Base-by-base conservation (phyloP, 92 coral and sea anemone species). In the Paragorgia papillata region DNA sequence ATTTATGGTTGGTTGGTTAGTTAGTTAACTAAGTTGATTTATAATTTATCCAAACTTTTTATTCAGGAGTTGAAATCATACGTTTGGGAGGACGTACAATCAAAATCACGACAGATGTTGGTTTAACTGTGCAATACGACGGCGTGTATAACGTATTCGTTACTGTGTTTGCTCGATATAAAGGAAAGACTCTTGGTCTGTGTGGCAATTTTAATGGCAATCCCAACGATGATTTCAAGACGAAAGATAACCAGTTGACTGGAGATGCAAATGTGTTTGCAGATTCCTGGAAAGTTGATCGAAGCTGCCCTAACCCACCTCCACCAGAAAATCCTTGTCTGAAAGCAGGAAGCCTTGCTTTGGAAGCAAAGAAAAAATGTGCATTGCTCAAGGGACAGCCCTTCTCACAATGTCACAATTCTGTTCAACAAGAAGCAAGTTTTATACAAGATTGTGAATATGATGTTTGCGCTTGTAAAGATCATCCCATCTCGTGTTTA, bases 371-470 rank as follows among this genome's bases (percentile, higher is more conserved):
- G 58, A 34, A 34, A 43, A 71, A 71, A 71, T 71, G 64, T 33
- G 19, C 63, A 9, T 0, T 71, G 25, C n/a, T 71, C 43, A 71
- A 58, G 41, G 5, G 5, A 27, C 64, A 30, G 3, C 78, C 78
- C 10, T 71, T 71, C 21, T 53, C 78, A 10, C 48, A 21, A 7
- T 71, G 78, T n/a, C 78, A 71, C 35, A 33, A 55, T 55, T 28
- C 57, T 53, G 78, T 71, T 29, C 53, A 71, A 32, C 62, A 24
- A 31, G 78, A 71, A 25, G 57, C 46, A 9, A 64, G 78, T 1
- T 71, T 71, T n/a, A 71, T 71, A 17, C 78, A 71, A 41, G 64
- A 53, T 35, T 71, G 78, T 35, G 78, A 71, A 71, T 71, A 71
- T 37, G 78, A 71, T 26, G 78, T 71, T 0, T 71, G 78, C n/a